These are phyloP conservation scores for Mustela lutreola DNA, from an alignment of 2,113 vertebrate species.

Conservation along the genomic window DNA sequence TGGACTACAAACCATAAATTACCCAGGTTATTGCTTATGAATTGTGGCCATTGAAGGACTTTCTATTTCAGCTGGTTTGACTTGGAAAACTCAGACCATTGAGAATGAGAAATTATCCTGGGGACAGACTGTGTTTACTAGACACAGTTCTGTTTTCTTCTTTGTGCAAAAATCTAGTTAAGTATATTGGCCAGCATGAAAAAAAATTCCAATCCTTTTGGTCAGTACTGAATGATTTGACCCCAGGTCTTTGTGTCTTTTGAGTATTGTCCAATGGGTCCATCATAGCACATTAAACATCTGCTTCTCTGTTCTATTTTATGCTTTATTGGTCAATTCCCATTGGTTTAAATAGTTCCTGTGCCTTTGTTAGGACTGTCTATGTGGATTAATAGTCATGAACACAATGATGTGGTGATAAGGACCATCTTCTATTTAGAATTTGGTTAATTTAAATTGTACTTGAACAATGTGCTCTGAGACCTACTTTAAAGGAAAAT, in stretches of 20 bases:
- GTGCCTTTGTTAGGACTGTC: not conserved
- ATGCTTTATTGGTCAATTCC: slow-evolving; percentile 24
- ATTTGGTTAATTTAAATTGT: slow-evolving; percentile 33
- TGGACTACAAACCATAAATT: slow-evolving; percentile 40
- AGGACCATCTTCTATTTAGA: slow-evolving; percentile 45
- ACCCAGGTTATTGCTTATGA: slow-evolving; percentile 46
- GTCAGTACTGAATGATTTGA: slow-evolving; percentile 21
- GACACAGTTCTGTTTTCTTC: not conserved
- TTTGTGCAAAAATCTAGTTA: slow-evolving; percentile 12
- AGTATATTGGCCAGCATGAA: not conserved
- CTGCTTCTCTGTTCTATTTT: slow-evolving; percentile 28
- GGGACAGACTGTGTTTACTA: slow-evolving; percentile 24
- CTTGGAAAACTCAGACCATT: slow-evolving; percentile 58
- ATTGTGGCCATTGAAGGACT: slow-evolving; percentile 49
- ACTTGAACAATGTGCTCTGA: not conserved
- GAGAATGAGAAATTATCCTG: slow-evolving; percentile 62
- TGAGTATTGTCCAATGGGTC: not conserved
- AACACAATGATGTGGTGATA: not conserved
- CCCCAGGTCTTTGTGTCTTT: slow-evolving; percentile 7
- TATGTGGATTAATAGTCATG: not conserved
- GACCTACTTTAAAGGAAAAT: slow-evolving; percentile 13
- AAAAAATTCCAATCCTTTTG: not conserved
- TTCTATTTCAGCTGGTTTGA: slow-evolving; percentile 62
- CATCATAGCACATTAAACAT: not conserved
- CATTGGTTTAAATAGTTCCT: slow-evolving; percentile 17